phyloP scores from a whole-genome alignment of 2,113 vertebrate genomes.

The Brevimyrus niger region DNA sequence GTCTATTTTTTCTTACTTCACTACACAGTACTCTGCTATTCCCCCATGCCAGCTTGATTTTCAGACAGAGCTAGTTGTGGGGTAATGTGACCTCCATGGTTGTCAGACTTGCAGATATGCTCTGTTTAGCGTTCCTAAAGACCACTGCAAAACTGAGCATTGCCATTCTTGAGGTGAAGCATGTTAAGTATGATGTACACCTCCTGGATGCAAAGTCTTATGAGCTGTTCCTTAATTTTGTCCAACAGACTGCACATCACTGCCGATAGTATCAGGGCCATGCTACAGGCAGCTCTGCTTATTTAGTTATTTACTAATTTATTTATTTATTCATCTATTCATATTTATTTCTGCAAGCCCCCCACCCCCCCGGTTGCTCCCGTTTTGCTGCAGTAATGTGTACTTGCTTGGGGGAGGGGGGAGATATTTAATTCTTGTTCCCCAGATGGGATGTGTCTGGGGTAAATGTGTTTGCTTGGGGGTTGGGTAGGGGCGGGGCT shows the following conservation, averaged over 20 bases:
- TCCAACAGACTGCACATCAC: background rate
- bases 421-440: conserved; percentile 24
- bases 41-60: background rate
- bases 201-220: background rate
- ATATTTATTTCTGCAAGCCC: background rate
- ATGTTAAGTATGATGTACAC: background rate
- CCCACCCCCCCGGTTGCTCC: background rate
- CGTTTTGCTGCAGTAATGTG: background rate
- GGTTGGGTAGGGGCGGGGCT: conserved; percentile 35
- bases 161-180: background rate
- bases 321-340: background rate
- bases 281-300: background rate
- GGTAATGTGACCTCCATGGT: background rate
- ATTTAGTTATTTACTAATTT: background rate
- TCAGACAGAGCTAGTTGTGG: background rate
- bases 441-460: conserved; percentile 24
- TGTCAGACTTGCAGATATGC: background rate
- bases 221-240: too few relatives aligned
- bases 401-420: background rate
- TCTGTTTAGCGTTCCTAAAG: background rate
- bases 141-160: background rate
- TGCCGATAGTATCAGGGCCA: background rate
- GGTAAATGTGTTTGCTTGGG: background rate
- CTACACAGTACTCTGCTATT: background rate
- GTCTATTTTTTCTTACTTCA: background rate